Evolutionary conservation across 2,797 vertebrate genomes (phyloP).

Genomic region (Ceryle rudis): DNA sequence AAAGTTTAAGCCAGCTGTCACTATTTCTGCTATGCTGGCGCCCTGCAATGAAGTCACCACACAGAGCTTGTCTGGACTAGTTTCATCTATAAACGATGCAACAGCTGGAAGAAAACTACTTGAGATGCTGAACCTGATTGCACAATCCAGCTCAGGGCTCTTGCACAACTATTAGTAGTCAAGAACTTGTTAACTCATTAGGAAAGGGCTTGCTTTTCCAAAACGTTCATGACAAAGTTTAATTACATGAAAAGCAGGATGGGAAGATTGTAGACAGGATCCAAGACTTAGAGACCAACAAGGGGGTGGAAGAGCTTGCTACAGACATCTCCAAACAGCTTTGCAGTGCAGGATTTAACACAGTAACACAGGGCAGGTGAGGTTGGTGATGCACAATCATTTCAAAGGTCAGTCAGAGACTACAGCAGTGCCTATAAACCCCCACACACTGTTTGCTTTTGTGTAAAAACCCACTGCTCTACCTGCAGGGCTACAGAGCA

Average conservation of each 20-base stretch:
- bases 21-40: background rate
- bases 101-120: conserved; percentile 26
- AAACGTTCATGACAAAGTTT: background rate
- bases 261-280: background rate
- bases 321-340: background rate
- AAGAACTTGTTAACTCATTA: conserved; percentile 21
- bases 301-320: background rate
- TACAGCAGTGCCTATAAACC: background rate
- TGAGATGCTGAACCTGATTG: conserved; percentile 15
- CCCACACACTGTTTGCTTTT: background rate
- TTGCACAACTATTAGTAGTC: background rate
- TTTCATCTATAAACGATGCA: conserved; percentile 5
- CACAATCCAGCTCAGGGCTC: background rate
- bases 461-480: background rate
- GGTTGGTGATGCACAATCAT: background rate
- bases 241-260: background rate
- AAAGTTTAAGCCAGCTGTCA: background rate
- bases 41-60: background rate
- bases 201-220: conserved; percentile 1
- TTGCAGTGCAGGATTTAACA: background rate
- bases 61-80: conserved; percentile 22
- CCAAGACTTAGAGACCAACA: background rate
- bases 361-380: background rate
- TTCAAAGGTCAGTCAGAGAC: background rate
- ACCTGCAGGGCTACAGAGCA: background rate